Evolutionary conservation across 35 echinoderm and acorn worm species (phyloP).

Genomic region (Ptychodera flava): DNA sequence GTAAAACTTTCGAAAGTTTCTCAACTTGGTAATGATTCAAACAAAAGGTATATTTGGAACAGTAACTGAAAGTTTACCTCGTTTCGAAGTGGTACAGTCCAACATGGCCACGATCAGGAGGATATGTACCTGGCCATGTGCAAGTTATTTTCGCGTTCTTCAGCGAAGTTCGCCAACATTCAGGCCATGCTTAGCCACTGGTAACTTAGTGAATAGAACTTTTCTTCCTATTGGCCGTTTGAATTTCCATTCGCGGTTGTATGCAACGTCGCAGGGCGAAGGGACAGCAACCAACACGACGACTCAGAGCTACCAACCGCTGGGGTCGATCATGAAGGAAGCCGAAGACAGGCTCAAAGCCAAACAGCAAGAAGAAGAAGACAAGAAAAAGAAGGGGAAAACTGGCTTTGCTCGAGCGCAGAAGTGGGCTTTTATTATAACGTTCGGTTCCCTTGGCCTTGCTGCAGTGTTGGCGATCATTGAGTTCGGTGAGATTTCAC

Average conservation of each 20-base stretch:
- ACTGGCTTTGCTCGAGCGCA: slow-evolving; percentile 46
- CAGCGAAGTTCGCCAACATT: background rate
- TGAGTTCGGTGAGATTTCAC: slow-evolving; percentile 45
- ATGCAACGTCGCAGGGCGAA: background rate
- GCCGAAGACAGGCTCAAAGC: slow-evolving; percentile 61
- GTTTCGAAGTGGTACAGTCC: background rate
- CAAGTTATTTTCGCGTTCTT: background rate
- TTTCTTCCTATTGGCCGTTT: background rate
- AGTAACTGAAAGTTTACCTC: background rate
- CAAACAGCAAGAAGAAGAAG: slow-evolving; percentile 40
- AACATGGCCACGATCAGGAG: background rate
- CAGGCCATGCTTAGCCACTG: background rate
- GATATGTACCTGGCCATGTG: background rate
- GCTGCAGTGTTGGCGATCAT: slow-evolving; percentile 49
- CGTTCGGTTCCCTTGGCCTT: slow-evolving; percentile 34
- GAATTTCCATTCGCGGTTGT: background rate
- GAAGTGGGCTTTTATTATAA: slow-evolving; percentile 56
- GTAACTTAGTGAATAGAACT: background rate
- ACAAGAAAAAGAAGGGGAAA: slow-evolving; percentile 56
- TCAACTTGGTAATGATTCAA: background rate
- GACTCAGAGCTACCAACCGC: slow-evolving; percentile 2
- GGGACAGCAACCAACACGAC: background rate
- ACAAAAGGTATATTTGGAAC: background rate
- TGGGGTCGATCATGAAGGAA: slow-evolving; percentile 40
- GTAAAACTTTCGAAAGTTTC: background rate